Evolutionary conservation across 2,797 vertebrate genomes (phyloP).

Genomic region (Glyptemys insculpta): DNA sequence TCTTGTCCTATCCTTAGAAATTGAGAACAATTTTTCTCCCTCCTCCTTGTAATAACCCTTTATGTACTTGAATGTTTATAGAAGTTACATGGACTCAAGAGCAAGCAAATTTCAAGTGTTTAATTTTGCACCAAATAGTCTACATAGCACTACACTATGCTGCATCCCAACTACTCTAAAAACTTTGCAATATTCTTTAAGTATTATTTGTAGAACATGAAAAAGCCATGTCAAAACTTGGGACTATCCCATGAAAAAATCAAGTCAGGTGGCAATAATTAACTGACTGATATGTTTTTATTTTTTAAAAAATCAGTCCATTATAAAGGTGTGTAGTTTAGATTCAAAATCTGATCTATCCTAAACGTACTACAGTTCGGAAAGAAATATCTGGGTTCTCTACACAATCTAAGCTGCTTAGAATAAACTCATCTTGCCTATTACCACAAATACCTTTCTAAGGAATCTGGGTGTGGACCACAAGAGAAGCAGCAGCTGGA

Average conservation of each 20-base stretch:
- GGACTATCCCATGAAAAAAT: background rate
- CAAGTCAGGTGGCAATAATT: background rate
- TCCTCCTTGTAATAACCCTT: too few species aligned
- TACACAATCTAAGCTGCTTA: conserved; percentile 28
- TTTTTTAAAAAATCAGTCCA: conserved; percentile 33
- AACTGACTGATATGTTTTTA: background rate
- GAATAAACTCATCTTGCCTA: conserved; percentile 60
- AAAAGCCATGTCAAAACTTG: background rate
- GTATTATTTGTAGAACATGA: background rate
- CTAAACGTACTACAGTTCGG: conserved; percentile 31
- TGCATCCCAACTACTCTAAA: background rate
- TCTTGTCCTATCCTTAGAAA: too few species aligned
- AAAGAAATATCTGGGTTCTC: conserved; percentile 50
- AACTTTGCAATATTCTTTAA: background rate
- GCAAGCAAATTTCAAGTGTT: background rate
- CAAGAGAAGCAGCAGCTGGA: conserved; percentile 61
- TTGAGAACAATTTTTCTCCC: too few species aligned
- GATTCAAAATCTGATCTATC: conserved; percentile 58
- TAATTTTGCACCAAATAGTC: background rate
- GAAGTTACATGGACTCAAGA: background rate
- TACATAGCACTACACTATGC: background rate
- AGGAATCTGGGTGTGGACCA: conserved; percentile 34
- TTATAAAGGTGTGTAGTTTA: conserved; percentile 54
- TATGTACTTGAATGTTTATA: background rate
- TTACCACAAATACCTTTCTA: conserved; percentile 45